A percentile compares a stretch with the other conserved stretches of the same genome.
Conservation (phyloP, 2,797 vertebrate genomes). For the Tarsius wallacei region DNA sequence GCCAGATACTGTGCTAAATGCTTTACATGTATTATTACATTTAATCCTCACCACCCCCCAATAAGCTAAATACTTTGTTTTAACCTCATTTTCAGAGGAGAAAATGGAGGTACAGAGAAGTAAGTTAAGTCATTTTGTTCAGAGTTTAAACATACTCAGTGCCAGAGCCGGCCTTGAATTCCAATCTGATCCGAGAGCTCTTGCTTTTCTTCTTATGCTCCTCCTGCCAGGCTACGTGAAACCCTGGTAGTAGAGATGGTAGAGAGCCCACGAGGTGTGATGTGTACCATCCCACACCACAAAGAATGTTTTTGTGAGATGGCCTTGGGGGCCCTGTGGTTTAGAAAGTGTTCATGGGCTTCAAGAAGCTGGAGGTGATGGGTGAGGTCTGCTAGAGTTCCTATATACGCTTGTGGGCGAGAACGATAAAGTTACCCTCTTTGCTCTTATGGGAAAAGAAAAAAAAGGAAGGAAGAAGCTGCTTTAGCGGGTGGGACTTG, state of each 20-base stretch:
- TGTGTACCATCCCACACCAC: too few relatives aligned
- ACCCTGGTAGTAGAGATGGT: neutral
- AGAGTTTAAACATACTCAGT: neutral
- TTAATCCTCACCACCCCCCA: neutral
- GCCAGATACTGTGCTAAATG: neutral
- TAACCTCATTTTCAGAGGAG: neutral
- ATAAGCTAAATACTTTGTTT: neutral
- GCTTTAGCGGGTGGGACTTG: neutral
- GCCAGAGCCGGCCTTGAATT: neutral
- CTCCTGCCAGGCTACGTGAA: neutral
- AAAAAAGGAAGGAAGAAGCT: neutral
- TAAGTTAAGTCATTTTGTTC: conserved; percentile 4
- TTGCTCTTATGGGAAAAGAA: too few relatives aligned
- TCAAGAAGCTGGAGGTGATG: neutral
- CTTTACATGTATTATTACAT: neutral
- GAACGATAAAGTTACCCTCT: neutral
- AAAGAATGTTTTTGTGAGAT: neutral
- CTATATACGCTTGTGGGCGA: neutral
- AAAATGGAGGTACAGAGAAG: neutral
- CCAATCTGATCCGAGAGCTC: neutral
- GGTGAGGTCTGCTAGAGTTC: neutral
- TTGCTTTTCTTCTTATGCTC: neutral
- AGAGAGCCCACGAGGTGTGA: rapidly evolving
- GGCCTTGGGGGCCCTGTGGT: neutral
- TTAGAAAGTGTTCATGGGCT: conserved; percentile 16